Evolutionary conservation across 1,140 invertebrate genomes (phyloP).

Genomic region (Psilanteris sp.): DNA sequence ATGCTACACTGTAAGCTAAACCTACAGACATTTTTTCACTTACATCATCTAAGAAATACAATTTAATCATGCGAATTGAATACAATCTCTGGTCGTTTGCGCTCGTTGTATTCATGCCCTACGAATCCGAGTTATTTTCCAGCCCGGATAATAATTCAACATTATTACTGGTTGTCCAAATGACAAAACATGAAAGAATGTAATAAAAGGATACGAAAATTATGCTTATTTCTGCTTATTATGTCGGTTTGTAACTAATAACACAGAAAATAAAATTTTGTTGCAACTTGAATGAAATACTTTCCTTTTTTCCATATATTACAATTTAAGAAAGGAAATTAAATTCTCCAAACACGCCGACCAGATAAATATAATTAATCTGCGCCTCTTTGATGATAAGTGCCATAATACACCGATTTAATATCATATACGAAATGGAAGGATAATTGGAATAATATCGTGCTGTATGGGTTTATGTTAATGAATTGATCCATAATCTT

Average conservation of each 20-base stretch:
- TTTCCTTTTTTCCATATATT: too few relatives aligned
- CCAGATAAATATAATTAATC: too few relatives aligned
- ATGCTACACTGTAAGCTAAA: too few relatives aligned
- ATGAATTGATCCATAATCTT: too few relatives aligned
- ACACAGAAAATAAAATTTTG: slow-evolving; percentile 13
- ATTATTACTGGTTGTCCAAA: slow-evolving; percentile 16
- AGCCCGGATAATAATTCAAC: slow-evolving; percentile 28
- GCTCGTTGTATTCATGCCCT: slow-evolving; percentile 10
- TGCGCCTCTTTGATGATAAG: too few relatives aligned
- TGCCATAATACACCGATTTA: too few relatives aligned
- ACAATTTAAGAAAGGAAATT: too few relatives aligned
- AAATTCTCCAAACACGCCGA: too few relatives aligned
- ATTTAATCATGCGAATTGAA: slow-evolving; percentile 38
- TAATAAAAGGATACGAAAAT: neutral
- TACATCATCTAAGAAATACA: slow-evolving; percentile 3
- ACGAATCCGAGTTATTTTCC: slow-evolving; percentile 19
- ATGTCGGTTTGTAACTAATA: neutral
- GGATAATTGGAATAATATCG: too few relatives aligned
- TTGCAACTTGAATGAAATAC: slow-evolving; percentile 11
- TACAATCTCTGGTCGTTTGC: slow-evolving; percentile 7
- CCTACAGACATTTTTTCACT: slow-evolving; percentile 3
- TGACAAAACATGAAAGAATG: slow-evolving; percentile 9
- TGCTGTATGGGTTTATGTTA: too few relatives aligned
- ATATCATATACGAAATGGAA: too few relatives aligned
- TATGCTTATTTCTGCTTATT: slow-evolving; percentile 4